A percentile compares a stretch with the other conserved stretches of the same genome.
Conservation (phyloP, 2,797 vertebrate genomes). For the Sphenodon punctatus region DNA sequence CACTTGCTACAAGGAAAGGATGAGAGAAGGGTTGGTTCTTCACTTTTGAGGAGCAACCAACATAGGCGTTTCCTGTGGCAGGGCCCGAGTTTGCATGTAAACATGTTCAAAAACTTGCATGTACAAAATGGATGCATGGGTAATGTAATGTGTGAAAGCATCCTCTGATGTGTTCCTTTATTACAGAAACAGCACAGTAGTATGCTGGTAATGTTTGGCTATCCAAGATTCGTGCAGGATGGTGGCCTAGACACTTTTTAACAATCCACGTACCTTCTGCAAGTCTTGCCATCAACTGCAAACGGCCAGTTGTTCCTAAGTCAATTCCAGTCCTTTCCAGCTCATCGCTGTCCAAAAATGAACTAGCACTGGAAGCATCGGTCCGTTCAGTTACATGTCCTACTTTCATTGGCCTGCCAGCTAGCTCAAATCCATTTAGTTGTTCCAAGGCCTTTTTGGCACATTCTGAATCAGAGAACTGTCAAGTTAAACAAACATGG, state of each 20-base stretch:
- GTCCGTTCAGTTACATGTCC: constrained; percentile 94
- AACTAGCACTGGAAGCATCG: constrained; percentile 88
- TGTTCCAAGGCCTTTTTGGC: constrained; percentile 97
- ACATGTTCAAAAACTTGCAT: too few species aligned
- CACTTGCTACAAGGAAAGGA: too few species aligned
- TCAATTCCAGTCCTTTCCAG: constrained; percentile 93
- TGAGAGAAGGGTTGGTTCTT: too few species aligned
- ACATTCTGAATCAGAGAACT: constrained; percentile 96
- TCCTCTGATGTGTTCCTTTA: not conserved
- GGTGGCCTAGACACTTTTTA: not conserved
- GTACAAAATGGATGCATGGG: too few species aligned
- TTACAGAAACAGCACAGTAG: not conserved
- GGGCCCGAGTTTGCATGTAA: too few species aligned
- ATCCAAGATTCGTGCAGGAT: not conserved
- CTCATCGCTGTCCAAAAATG: constrained; percentile 93
- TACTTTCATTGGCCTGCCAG: constrained; percentile 96
- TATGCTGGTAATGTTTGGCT: not conserved
- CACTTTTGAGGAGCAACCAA: too few species aligned
- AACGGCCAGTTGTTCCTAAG: constrained; percentile 91
- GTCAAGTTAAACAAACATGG: not conserved
- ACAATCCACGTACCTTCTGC: constrained; percentile 84
- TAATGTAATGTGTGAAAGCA: too few species aligned
- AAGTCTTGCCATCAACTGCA: constrained; percentile 95
- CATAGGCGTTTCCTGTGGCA: too few species aligned
- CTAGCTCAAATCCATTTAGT: constrained; percentile 94